A percentile compares a stretch with the other conserved stretches of the same genome.
Evolutionary conservation across 2,888 invertebrate genomes (phyloP).

Genomic region (Eustalomyia histrio): DNA sequence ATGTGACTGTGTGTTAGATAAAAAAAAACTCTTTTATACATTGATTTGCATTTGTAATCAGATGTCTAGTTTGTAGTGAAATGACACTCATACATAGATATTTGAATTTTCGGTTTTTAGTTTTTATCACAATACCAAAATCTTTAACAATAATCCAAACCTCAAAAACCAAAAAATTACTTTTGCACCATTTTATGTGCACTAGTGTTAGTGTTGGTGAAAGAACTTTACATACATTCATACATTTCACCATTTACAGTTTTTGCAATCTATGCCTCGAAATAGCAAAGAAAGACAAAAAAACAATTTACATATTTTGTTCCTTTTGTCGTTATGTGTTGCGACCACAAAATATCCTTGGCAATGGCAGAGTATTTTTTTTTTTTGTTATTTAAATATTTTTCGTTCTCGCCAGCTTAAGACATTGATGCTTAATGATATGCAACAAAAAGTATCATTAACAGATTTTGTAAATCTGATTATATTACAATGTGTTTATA

Average conservation of each 20-base stretch:
- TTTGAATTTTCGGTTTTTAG: background rate
- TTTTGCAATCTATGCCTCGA: background rate
- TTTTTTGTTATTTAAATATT: background rate
- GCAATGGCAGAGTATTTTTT: background rate
- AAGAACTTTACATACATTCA: background rate
- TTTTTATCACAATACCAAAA: conserved; percentile 29
- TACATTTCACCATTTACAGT: background rate
- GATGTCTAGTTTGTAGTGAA: conserved; percentile 26
- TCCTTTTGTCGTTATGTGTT: background rate
- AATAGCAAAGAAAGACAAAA: background rate
- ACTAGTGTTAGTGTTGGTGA: background rate
- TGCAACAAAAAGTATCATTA: conserved; percentile 19
- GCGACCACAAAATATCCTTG: conserved; percentile 46
- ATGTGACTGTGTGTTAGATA: too few species aligned
- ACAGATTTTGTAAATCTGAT: background rate
- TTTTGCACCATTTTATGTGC: background rate
- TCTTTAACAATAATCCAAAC: conserved; percentile 35
- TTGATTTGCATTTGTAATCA: conserved; percentile 22
- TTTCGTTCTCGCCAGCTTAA: background rate
- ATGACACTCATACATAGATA: background rate
- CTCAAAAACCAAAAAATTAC: conserved; percentile 28
- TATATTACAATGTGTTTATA: background rate
- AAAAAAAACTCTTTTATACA: background rate
- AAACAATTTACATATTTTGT: conserved; percentile 35
- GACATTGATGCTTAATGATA: conserved; percentile 33